Evolutionary conservation across 2,888 invertebrate species (phyloP).

Genomic region (Heteropelma amictum): DNA sequence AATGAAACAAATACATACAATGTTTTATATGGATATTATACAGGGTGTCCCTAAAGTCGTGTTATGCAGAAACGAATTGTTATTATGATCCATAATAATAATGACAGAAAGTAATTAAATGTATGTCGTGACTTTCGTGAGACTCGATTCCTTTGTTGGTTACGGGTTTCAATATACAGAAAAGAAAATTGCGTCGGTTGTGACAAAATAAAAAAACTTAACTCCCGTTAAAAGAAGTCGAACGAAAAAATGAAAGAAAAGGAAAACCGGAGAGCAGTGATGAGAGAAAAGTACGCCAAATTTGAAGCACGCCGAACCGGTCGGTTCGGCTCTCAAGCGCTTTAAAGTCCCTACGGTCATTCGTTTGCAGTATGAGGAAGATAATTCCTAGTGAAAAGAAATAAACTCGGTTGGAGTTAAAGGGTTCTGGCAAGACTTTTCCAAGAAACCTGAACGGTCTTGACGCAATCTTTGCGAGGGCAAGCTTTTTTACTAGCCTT

Average conservation of each 20-base stretch:
- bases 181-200: too few relatives aligned
- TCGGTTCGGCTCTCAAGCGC: conserved; percentile 48
- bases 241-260: conserved; percentile 11
- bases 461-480: conserved; percentile 14
- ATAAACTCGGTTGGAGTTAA: conserved; percentile 41
- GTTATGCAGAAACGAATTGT: too few relatives aligned
- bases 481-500: conserved; percentile 56
- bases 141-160: too few relatives aligned
- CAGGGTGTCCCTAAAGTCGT: too few relatives aligned
- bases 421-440: conserved; percentile 47
- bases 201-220: conserved; percentile 4
- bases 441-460: conserved; percentile 51
- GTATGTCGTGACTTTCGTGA: too few relatives aligned
- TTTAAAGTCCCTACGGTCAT: conserved; percentile 49
- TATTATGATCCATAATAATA: too few relatives aligned
- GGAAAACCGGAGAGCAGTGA: not conserved
- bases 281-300: conserved; percentile 22
- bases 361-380: conserved; percentile 26
- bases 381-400: conserved; percentile 43
- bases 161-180: too few relatives aligned
- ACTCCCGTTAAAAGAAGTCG: conserved; percentile 5
- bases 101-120: too few relatives aligned
- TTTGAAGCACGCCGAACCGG: conserved; percentile 55
- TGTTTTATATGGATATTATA: too few relatives aligned
- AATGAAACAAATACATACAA: too few relatives aligned